Base-by-base conservation (phyloP, 2,888 invertebrate species). In the Linyphia triangularis region DNA sequence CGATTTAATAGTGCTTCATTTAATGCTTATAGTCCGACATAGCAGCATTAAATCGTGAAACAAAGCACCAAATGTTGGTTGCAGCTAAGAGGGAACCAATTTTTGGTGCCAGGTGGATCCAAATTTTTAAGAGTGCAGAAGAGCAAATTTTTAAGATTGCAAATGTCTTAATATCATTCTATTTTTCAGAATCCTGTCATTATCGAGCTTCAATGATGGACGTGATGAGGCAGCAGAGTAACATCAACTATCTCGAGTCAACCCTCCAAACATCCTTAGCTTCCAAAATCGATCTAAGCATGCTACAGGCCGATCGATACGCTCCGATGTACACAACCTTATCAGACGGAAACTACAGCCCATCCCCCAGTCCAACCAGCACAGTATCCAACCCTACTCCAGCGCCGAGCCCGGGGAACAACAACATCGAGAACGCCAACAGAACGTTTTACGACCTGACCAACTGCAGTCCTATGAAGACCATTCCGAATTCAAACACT, bases 261-360 rank as follows among this genome's bases (percentile, higher is more conserved):
- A 22, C 63, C 9, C 37, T 81, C 13, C 81, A 69, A 30, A 69
- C 73, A 0, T 33, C 75, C 9, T n/a, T 70, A 16, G 43, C 33
- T 2, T 67, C 73, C 10, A 86, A 86, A 43, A 13, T 37, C 3
- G 86, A 61, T 10, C 30, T 81, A 16, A 63, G 37, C 13, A 67
- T 86, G 75, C 5, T 65, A 1, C 67, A 73, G 0, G 69, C 43
- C 9, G 77, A 88, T 13, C 57, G 59, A 26, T 88, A 77, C 51
- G 33, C 10, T 24, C 43, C 72, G 0, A 51, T 83, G 13, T 88
- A 77, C 70, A 33, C 73, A 0, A 37, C 30, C 19, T 77, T 70
- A 16, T 88, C 88, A 0, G 88, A 88, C 65, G 77, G 88, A 0
- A 88, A 88, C 57, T 88, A 88, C 77, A 88, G 88, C 63, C 88